Evolutionary conservation across 2,888 invertebrate species (phyloP).

Genomic region (Synergus umbraculus): DNA sequence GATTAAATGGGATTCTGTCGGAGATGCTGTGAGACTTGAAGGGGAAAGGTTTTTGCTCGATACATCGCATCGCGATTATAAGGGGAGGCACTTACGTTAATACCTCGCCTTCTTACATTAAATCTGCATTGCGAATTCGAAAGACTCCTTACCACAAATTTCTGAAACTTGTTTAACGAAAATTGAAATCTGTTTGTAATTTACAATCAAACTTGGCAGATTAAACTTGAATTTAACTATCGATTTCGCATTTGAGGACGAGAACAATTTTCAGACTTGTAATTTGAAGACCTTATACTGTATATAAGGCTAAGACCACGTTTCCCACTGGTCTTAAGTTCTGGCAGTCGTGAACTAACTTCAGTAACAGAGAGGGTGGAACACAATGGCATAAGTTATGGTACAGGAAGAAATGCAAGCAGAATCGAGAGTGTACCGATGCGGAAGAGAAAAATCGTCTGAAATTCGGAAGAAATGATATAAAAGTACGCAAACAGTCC

Average conservation of each 20-base stretch:
- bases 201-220: background rate
- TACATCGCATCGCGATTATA: background rate
- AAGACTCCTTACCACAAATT: background rate
- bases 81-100: conserved; percentile 11
- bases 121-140: background rate
- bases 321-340: conserved; percentile 19
- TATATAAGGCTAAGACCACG: conserved; percentile 21
- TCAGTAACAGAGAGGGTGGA: conserved; percentile 22
- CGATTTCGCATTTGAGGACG: conserved; percentile 21
- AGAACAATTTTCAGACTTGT: conserved; percentile 11
- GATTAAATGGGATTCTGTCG: conserved; percentile 8
- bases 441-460: background rate
- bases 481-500: background rate
- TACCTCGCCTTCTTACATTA: conserved; percentile 11
- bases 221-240: conserved; percentile 11
- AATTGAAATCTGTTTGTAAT: background rate
- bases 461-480: background rate
- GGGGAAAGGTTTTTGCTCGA: conserved; percentile 1
- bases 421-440: conserved; percentile 2
- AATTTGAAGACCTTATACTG: conserved; percentile 18
- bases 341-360: conserved; percentile 25
- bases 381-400: conserved; percentile 19
- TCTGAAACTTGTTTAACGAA: background rate
- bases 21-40: background rate
- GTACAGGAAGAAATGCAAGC: conserved; percentile 5